Conservation (phyloP, 2,888 invertebrate species). For the Mellilla xanthometata region DNA sequence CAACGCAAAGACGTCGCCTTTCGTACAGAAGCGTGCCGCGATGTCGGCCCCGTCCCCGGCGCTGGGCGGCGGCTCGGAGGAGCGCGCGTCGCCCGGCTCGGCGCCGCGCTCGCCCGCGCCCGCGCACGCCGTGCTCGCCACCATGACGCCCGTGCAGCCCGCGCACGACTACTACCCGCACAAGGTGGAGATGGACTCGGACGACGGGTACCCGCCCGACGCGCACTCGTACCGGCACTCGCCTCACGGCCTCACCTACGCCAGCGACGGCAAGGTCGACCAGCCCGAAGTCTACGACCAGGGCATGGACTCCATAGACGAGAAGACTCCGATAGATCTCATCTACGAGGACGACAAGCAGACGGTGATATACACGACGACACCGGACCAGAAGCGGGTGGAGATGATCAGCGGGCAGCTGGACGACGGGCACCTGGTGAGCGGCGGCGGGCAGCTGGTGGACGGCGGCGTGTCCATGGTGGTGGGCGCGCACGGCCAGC, state of each 20-base stretch:
- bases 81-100: conserved; percentile 77
- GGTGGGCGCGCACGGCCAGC: conserved; percentile 75
- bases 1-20: conserved; percentile 60
- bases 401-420: conserved; percentile 89
- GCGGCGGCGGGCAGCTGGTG: conserved; percentile 73
- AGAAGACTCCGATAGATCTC: conserved; percentile 89
- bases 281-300: conserved; percentile 77
- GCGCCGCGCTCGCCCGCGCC: conserved; percentile 85
- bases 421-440: conserved; percentile 80
- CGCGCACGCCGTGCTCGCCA: conserved; percentile 89
- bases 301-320: conserved; percentile 81
- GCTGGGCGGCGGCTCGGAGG: conserved; percentile 52
- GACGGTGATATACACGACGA: conserved; percentile 91
- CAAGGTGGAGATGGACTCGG: conserved; percentile 85
- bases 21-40: conserved; percentile 55
- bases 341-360: conserved; percentile 93
- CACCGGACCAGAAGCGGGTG: conserved; percentile 90
- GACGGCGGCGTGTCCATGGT: conserved; percentile 80
- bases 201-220: conserved; percentile 84
- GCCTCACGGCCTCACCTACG: conserved; percentile 77
- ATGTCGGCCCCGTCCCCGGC: conserved; percentile 76
- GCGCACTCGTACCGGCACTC: conserved; percentile 83
- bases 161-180: conserved; percentile 86
- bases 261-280: conserved; percentile 82
- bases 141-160: conserved; percentile 93